Evolutionary conservation across 2,888 invertebrate species (phyloP).

Genomic region (Elmis aenea): DNA sequence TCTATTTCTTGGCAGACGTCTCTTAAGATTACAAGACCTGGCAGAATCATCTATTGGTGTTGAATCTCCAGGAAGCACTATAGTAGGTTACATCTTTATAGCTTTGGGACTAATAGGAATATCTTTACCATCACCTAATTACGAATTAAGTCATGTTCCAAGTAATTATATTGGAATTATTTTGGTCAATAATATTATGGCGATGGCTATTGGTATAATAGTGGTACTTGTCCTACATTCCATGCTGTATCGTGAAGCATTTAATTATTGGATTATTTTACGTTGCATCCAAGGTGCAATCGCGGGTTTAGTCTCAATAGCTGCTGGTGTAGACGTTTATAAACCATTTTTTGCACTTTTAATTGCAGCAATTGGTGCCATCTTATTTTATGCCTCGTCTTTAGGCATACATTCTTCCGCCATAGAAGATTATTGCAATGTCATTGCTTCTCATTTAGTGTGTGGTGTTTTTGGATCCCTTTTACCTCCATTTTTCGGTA

Average conservation of each 20-base stretch:
- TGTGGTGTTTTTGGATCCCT: slow-evolving; percentile 36
- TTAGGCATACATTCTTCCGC: slow-evolving; percentile 32
- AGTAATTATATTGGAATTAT: slow-evolving; percentile 16
- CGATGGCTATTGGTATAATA: slow-evolving; percentile 19
- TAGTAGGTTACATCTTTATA: slow-evolving; percentile 35
- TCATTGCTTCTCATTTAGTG: slow-evolving; percentile 36
- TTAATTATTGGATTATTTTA: slow-evolving; percentile 40
- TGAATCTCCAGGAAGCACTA: slow-evolving; percentile 26
- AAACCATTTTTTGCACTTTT: slow-evolving; percentile 31
- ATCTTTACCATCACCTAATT: slow-evolving; percentile 21
- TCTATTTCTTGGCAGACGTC: slow-evolving; percentile 37
- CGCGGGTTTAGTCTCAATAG: slow-evolving; percentile 37
- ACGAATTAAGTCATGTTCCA: slow-evolving; percentile 11
- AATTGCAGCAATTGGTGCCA: slow-evolving; percentile 30
- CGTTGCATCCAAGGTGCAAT: slow-evolving; percentile 40
- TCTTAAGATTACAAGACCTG: slow-evolving; percentile 36
- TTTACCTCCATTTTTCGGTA: slow-evolving; percentile 31
- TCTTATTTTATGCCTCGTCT: slow-evolving; percentile 33
- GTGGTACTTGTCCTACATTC: slow-evolving; percentile 24
- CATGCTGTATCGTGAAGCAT: slow-evolving; percentile 25
- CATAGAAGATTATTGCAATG: slow-evolving; percentile 44
- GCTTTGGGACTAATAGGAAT: slow-evolving; percentile 35
- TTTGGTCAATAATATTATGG: slow-evolving; percentile 23
- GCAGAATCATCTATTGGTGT: slow-evolving; percentile 37
- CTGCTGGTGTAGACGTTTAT: slow-evolving; percentile 37